Conservation (phyloP, 1,140 invertebrate genomes). For the Doryteuthis pealeii region DNA sequence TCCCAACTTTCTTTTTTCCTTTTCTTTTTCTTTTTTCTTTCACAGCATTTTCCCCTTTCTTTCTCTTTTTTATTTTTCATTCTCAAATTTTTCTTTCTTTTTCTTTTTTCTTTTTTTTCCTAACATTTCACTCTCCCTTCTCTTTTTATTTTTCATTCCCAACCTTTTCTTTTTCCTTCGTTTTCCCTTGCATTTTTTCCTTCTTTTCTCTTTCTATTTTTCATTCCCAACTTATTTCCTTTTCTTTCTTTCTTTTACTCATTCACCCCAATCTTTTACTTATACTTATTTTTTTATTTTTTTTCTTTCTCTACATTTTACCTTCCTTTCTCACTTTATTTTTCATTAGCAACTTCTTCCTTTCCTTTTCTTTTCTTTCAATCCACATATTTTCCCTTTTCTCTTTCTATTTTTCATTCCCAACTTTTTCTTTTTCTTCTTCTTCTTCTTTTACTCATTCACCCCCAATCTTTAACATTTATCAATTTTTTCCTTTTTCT, state of each 20-base stretch:
- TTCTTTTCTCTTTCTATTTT: background rate
- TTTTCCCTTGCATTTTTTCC: constrained; percentile 15
- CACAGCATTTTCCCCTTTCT: background rate
- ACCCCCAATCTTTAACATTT: background rate
- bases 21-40: background rate
- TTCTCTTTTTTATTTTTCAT: background rate
- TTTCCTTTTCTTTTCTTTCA: background rate
- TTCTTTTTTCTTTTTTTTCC: background rate
- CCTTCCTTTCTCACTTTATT: constrained; percentile 3
- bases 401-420: background rate
- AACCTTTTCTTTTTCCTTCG: constrained; percentile 12
- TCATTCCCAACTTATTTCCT: background rate
- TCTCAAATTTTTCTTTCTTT: background rate
- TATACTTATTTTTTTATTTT: background rate
- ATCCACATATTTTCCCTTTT: background rate
- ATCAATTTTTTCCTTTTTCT: too few species aligned
- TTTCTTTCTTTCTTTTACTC: constrained; percentile 13
- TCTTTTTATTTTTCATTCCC: background rate
- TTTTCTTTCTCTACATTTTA: background rate
- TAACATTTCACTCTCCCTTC: background rate
- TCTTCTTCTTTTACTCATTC: background rate
- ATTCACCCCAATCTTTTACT: background rate
- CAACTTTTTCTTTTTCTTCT: background rate
- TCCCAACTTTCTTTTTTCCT: background rate
- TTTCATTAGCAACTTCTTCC: background rate